Base-by-base conservation (phyloP, 2,888 invertebrate species). In the Plagodis pulveraria region DNA sequence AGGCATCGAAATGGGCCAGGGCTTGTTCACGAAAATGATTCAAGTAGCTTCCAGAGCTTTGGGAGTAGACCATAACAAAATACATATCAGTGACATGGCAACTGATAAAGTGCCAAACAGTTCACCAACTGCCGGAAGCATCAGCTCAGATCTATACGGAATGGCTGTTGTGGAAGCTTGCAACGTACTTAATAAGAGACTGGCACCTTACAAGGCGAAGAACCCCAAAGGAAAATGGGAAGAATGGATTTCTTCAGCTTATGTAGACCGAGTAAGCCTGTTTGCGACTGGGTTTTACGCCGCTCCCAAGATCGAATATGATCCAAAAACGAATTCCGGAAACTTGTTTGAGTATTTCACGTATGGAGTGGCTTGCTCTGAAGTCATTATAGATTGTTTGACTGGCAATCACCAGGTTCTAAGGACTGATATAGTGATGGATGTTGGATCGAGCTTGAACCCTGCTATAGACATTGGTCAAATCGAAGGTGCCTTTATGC, bases 1-100 rank as follows among this genome's bases (percentile, higher is more conserved):
- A 50, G 98, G 97, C 11, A 95, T 96, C 50, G 98, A 98, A 93
- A 98, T 98, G 97, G 98, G 98, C 0, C 98, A 98, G 89, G 98
- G 98, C 0, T 90, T 98, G 5, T 96, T 96, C 78, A 98, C 97
- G 0, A 98, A 98, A 93, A 97, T 97, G 95, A 95, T 96, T 60
- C 97, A 97, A 94, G 95, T 97, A 0, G 96, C 96, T 0, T 96
- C 96, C 60, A 93, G 93, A 73, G 94, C 91, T 8, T 81, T 97
- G 40, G 94, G 93, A 64, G 93, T 96, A 36, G 93, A 95, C 11
- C 83, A 93, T 0, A 85, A 89, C 0, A 94, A 94, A 81, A 95
- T 97, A 70, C 94, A 96, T 73, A 95, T 96, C 38, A 93, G 94
- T 55, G 96, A 97, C 87, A 96, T 96, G 63, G 87, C 95, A 5